phyloP scores from a whole-genome alignment of 2,797 vertebrate genomes.

The Pygocentrus nattereri region DNA sequence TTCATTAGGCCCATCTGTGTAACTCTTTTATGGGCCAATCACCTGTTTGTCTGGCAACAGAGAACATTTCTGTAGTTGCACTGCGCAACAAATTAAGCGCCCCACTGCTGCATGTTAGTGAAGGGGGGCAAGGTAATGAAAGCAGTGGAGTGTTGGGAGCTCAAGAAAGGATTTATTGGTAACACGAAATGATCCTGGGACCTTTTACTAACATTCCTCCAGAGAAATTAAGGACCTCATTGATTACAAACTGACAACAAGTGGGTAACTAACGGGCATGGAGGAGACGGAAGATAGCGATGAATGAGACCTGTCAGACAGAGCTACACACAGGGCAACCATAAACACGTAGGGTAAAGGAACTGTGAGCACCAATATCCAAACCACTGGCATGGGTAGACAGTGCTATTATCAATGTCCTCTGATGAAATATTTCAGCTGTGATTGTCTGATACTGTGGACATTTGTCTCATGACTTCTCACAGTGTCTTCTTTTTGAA shows the following conservation, averaged over 20 bases:
- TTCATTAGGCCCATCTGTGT: slow-evolving; percentile 18
- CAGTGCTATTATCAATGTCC: slow-evolving; percentile 13
- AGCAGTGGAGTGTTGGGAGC: slow-evolving; percentile 17
- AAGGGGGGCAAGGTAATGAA: slow-evolving; percentile 32
- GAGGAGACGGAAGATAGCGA: not conserved
- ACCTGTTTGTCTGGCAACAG: slow-evolving; percentile 8
- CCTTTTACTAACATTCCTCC: slow-evolving; percentile 36
- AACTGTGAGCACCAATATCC: not conserved
- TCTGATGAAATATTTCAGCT: slow-evolving; percentile 22
- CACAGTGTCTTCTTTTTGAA: slow-evolving; percentile 12
- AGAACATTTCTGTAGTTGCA: slow-evolving; percentile 20
- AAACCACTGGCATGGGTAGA: not conserved
- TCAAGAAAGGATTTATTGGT: slow-evolving; percentile 45
- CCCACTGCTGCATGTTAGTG: not conserved
- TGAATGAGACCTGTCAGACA: slow-evolving; percentile 44
- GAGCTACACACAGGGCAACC: not conserved
- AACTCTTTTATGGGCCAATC: not conserved
- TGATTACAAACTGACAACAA: slow-evolving; percentile 11
- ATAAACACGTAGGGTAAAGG: slow-evolving; percentile 23
- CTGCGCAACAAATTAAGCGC: slow-evolving; percentile 39
- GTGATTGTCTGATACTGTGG: slow-evolving; percentile 16
- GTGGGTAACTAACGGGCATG: slow-evolving; percentile 3
- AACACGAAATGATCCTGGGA: slow-evolving; percentile 35
- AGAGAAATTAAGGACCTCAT: slow-evolving; percentile 30
- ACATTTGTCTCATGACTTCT: slow-evolving; percentile 12